phyloP scores from a whole-genome alignment of 2,888 invertebrate genomes.

The Tribolium freemani region DNA sequence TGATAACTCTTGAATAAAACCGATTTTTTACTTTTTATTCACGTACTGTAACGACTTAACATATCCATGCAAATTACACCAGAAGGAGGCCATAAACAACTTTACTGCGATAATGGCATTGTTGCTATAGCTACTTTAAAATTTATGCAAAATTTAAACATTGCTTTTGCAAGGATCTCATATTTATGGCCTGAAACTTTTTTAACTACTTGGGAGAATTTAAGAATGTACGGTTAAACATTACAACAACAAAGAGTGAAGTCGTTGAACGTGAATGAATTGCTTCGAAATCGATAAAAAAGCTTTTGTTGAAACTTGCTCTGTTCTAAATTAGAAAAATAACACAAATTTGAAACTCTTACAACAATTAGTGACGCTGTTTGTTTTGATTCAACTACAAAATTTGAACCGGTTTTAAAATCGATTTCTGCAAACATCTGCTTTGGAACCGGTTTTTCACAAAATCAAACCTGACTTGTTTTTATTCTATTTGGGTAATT shows the following conservation, averaged over 20 bases:
- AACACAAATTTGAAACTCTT: slow-evolving; percentile 8
- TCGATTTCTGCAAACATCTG: neutral
- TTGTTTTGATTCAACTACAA: neutral
- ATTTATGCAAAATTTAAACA: slow-evolving; percentile 29
- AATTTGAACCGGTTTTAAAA: neutral
- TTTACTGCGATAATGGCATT: slow-evolving; percentile 10
- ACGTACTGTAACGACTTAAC: slow-evolving; percentile 10
- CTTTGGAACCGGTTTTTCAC: neutral
- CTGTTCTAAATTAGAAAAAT: slow-evolving; percentile 18
- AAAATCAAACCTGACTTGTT: neutral
- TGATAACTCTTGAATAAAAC: slow-evolving; percentile 22
- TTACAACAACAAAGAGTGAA: slow-evolving; percentile 26
- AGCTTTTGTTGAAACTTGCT: slow-evolving; percentile 12
- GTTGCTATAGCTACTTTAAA: slow-evolving; percentile 6
- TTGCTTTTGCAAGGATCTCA: slow-evolving; percentile 7
- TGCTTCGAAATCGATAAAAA: slow-evolving; percentile 27
- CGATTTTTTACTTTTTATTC: slow-evolving; percentile 4
- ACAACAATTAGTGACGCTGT: neutral
- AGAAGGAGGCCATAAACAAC: slow-evolving; percentile 8
- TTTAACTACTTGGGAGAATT: slow-evolving; percentile 8
- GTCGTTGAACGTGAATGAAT: slow-evolving; percentile 29
- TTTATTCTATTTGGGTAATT: neutral
- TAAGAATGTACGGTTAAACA: slow-evolving; percentile 12
- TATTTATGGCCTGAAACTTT: slow-evolving; percentile 19
- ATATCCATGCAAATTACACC: slow-evolving; percentile 19